Conservation (phyloP, 2,113 vertebrate species). For the Panurus biarmicus region DNA sequence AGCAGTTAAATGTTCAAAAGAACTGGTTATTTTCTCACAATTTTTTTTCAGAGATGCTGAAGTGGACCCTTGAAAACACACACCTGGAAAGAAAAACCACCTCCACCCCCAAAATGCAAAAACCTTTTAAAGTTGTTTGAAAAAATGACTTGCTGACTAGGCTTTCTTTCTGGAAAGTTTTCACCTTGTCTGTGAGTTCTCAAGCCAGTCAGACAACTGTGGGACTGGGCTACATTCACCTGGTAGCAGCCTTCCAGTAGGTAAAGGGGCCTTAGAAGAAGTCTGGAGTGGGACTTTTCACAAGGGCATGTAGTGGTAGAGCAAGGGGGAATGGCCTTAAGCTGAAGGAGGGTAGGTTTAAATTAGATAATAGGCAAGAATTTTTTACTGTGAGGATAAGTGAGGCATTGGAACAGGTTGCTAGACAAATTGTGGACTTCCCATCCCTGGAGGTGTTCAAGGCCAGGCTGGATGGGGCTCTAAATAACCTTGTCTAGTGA, state of each 20-base stretch:
- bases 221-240: not conserved
- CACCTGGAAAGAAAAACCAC: fast-evolving
- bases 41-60: not conserved
- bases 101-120: not conserved
- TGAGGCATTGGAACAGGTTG: not conserved
- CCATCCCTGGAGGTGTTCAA: not conserved
- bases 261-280: not conserved
- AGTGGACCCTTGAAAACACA: not conserved
- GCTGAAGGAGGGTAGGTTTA: not conserved
- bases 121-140: not conserved
- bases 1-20: not conserved
- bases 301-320: not conserved
- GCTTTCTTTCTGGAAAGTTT: not conserved
- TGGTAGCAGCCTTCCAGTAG: not conserved
- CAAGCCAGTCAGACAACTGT: not conserved
- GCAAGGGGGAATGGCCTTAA: not conserved
- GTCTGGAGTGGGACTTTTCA: not conserved
- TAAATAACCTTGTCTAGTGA: not conserved
- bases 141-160: not conserved
- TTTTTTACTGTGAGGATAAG: not conserved
- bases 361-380: not conserved
- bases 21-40: not conserved
- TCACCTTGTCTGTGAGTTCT: not conserved
- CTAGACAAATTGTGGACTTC: not conserved
- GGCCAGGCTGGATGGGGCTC: not conserved